phyloP scores from a whole-genome alignment of 2,797 vertebrate genomes.

The Megalops cyprinoides region DNA sequence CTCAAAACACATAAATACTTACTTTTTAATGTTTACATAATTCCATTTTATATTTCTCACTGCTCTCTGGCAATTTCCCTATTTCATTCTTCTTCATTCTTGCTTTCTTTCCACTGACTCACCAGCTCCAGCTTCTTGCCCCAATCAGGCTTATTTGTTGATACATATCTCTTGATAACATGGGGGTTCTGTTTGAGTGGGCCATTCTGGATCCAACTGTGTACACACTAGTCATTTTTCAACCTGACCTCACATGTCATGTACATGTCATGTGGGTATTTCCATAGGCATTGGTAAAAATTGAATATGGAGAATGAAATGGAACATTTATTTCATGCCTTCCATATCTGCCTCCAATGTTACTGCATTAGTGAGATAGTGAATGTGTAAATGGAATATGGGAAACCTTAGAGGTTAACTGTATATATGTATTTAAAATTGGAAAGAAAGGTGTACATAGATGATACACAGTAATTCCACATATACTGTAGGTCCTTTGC shows the following conservation, averaged over 20 bases:
- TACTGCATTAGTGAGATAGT: background rate
- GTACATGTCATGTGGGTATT: background rate
- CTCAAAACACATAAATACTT: no score
- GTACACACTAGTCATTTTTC: background rate
- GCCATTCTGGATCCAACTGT: background rate
- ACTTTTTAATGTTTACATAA: background rate
- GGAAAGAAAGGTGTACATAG: background rate
- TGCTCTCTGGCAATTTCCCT: background rate
- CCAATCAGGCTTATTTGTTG: background rate
- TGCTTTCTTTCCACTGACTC: no score
- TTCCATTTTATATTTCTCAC: background rate
- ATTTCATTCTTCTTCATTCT: background rate
- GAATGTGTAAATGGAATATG: background rate
- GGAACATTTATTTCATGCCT: background rate
- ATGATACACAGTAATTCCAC: background rate
- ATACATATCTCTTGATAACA: background rate
- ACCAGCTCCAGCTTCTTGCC: no score
- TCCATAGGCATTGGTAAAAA: background rate
- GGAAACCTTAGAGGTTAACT: background rate
- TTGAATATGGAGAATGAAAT: conserved; percentile 21
- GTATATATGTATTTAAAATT: conserved; percentile 1
- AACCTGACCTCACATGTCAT: background rate
- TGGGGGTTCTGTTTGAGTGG: background rate
- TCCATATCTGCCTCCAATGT: background rate
- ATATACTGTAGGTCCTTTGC: background rate